Conservation (phyloP, 1,140 invertebrate species). For the Cydia splendana region DNA sequence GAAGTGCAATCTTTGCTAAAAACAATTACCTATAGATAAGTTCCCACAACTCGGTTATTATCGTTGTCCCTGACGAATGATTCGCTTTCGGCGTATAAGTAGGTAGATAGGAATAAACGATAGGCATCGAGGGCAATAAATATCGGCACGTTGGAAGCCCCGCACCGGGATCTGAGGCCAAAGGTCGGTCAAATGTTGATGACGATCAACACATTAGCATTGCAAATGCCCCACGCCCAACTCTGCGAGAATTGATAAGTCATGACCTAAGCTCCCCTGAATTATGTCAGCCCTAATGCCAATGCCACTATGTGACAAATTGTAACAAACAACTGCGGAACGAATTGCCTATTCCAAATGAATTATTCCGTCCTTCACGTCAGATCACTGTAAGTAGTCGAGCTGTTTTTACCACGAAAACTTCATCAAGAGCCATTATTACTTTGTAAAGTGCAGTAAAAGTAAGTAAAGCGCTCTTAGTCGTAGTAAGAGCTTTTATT, state of each 20-base stretch:
- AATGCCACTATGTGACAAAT: constrained; percentile 22
- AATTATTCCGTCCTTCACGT: constrained; percentile 3
- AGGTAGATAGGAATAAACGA: constrained; percentile 16
- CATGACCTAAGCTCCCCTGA: constrained; percentile 33
- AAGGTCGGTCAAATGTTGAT: constrained; percentile 39
- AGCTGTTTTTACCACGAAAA: constrained; percentile 38
- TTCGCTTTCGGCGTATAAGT: constrained; percentile 20
- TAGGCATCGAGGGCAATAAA: constrained; percentile 26
- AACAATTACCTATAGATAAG: background rate
- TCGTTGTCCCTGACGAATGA: constrained; percentile 27
- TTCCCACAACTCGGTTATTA: constrained; percentile 1
- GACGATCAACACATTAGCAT: constrained; percentile 36
- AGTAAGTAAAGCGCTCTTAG: constrained; percentile 45
- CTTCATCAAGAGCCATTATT: constrained; percentile 49
- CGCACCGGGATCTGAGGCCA: constrained; percentile 20
- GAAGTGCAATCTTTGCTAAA: background rate
- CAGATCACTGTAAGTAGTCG: background rate
- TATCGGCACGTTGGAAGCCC: constrained; percentile 27
- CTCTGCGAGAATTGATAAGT: constrained; percentile 37
- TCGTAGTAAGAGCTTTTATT: constrained; percentile 39
- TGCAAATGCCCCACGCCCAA: constrained; percentile 35
- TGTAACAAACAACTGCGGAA: constrained; percentile 21
- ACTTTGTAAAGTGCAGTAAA: constrained; percentile 50
- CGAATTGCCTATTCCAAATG: constrained; percentile 26
- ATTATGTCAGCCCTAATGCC: constrained; percentile 14